Conservation (phyloP, 2,888 invertebrate genomes). For the Byasa hedistus region DNA sequence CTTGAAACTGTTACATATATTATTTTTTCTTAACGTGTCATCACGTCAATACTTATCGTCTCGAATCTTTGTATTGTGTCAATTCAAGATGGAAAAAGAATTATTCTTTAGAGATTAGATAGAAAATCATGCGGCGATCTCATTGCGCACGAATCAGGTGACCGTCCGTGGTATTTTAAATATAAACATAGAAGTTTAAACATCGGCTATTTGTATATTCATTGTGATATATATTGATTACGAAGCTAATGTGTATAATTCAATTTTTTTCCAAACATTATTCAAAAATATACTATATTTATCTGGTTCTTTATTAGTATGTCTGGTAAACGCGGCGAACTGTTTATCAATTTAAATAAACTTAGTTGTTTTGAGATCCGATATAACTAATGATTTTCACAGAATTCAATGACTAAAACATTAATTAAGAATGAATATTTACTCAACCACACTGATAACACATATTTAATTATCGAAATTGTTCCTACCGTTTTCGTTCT, state of each 20-base stretch:
- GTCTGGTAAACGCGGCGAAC: not conserved
- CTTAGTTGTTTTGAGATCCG: slow-evolving; percentile 6
- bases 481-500: slow-evolving; percentile 14
- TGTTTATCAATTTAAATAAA: slow-evolving; percentile 18
- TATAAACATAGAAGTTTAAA: slow-evolving; percentile 36
- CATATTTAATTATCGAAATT: slow-evolving; percentile 22
- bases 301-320: slow-evolving; percentile 8
- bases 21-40: not conserved
- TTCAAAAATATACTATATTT: slow-evolving; percentile 1
- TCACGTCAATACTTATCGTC: slow-evolving; percentile 30
- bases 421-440: slow-evolving; percentile 29
- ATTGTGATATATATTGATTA: slow-evolving; percentile 1
- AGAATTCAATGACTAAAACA: slow-evolving; percentile 22
- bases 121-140: slow-evolving; percentile 51
- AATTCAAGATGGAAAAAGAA: slow-evolving; percentile 29
- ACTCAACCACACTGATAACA: slow-evolving; percentile 24
- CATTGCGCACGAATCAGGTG: slow-evolving; percentile 56
- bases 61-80: slow-evolving; percentile 30
- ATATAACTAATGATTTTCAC: slow-evolving; percentile 27
- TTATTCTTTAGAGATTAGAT: slow-evolving; percentile 34
- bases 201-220: not conserved
- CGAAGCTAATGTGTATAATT: not conserved
- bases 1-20: not conserved
- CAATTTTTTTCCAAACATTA: not conserved
- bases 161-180: slow-evolving; percentile 45